Evolutionary conservation across 2,888 invertebrate species (phyloP).

Genomic region (Cepaea hortensis): DNA sequence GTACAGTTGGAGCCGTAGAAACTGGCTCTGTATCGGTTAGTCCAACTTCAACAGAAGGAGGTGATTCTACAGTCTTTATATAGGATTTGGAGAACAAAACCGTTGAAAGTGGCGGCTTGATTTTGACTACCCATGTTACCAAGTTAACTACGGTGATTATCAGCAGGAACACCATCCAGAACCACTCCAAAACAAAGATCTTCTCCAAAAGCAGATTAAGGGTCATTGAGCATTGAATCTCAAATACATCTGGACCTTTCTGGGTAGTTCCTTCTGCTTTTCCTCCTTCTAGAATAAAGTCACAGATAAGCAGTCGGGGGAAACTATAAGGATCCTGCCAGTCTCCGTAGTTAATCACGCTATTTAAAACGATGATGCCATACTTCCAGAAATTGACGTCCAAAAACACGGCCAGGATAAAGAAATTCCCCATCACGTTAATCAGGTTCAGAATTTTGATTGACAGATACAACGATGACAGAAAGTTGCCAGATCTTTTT

Average conservation of each 20-base stretch:
- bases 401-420: constrained; percentile 41
- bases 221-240: constrained; percentile 46
- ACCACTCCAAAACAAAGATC: constrained; percentile 48
- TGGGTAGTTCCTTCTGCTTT: neutral
- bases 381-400: constrained; percentile 49
- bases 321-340: constrained; percentile 50
- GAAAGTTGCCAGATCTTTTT: constrained; percentile 45
- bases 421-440: constrained; percentile 44
- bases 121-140: constrained; percentile 39
- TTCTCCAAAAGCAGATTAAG: constrained; percentile 48
- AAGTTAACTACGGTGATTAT: constrained; percentile 38
- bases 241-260: neutral
- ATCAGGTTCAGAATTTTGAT: constrained; percentile 48
- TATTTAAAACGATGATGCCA: constrained; percentile 37
- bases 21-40: neutral
- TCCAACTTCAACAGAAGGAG: constrained; percentile 20
- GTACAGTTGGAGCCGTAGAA: neutral
- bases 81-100: constrained; percentile 42
- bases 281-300: constrained; percentile 44
- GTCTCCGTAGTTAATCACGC: constrained; percentile 45
- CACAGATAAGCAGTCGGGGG: constrained; percentile 48
- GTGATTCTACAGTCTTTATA: constrained; percentile 38
- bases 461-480: constrained; percentile 42
- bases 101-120: constrained; percentile 36
- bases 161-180: constrained; percentile 45